phyloP scores from a whole-genome alignment of 1,140 invertebrate species.

The Asbolus verrucosus region DNA sequence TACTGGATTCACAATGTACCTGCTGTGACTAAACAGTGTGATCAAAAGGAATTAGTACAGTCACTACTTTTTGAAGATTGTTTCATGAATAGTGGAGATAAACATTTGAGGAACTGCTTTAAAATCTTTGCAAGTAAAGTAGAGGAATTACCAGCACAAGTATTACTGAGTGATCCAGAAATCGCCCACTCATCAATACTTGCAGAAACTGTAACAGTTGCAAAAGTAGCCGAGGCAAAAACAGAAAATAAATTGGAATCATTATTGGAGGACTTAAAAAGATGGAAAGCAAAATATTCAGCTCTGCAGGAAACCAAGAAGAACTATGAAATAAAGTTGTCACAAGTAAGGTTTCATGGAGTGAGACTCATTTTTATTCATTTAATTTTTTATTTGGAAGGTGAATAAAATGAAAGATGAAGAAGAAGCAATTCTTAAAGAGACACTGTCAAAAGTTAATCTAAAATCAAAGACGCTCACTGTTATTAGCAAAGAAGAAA shows the following conservation, averaged over 20 bases:
- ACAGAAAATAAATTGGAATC: conserved; percentile 43
- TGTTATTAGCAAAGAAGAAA: conserved; percentile 72
- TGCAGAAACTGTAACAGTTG: too few species aligned
- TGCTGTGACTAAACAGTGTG: conserved; percentile 68
- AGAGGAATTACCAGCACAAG: conserved; percentile 9
- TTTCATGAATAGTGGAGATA: conserved; percentile 46
- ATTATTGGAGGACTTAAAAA: conserved; percentile 48
- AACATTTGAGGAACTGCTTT: conserved; percentile 29
- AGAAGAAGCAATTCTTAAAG: conserved; percentile 65
- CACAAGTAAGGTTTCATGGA: conserved; percentile 58
- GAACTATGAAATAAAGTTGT: conserved; percentile 62
- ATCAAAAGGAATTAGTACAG: conserved; percentile 66
- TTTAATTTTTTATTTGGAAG: conserved; percentile 47
- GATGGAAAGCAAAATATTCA: conserved; percentile 63
- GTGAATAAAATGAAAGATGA: conserved; percentile 60
- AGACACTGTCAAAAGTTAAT: conserved; percentile 66
- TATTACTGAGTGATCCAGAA: conserved; percentile 15
- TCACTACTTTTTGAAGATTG: conserved; percentile 65
- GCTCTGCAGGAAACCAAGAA: conserved; percentile 63
- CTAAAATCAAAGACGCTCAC: conserved; percentile 74
- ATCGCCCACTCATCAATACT: too few species aligned
- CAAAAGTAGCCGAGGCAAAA: background rate
- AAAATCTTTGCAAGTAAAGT: conserved; percentile 18
- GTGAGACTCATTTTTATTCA: conserved; percentile 4
- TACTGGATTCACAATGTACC: conserved; percentile 67